Conservation (phyloP, 2,113 vertebrate genomes). For the Oreochromis tanganicae region DNA sequence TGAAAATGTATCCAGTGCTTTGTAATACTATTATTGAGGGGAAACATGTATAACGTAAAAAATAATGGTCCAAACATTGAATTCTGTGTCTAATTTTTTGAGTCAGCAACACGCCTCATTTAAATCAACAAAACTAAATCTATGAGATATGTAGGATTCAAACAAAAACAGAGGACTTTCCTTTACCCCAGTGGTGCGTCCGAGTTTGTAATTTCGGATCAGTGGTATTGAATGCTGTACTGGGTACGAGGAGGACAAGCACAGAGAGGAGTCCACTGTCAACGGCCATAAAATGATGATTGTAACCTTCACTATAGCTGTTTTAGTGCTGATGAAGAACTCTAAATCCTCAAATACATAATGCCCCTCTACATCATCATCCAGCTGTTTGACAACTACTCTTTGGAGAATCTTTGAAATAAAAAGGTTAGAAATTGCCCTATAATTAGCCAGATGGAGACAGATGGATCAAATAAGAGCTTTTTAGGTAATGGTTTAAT, state of each 20-base stretch:
- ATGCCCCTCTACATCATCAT: background rate
- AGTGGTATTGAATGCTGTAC: background rate
- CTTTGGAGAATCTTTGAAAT: background rate
- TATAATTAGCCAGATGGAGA: background rate
- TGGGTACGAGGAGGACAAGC: background rate
- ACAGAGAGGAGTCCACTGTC: fast-evolving
- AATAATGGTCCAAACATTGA: background rate
- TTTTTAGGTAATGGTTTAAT: background rate
- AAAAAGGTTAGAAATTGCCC: background rate
- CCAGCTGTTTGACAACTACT: background rate
- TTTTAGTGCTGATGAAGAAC: background rate
- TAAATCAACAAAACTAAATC: background rate
- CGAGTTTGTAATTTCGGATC: background rate
- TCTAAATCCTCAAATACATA: too few species aligned
- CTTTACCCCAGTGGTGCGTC: fast-evolving
- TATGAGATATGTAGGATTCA: background rate
- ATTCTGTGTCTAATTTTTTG: background rate
- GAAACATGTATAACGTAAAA: background rate
- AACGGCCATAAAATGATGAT: background rate
- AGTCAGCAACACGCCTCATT: background rate
- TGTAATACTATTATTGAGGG: background rate
- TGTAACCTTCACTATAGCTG: fast-evolving
- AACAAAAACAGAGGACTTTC: background rate
- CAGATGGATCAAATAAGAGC: background rate
- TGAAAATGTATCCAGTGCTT: background rate